Percentiles rank a stretch among this genome's conserved stretches.
phyloP scores from a whole-genome alignment of 2,797 vertebrate species.

The Xenops minutus region DNA sequence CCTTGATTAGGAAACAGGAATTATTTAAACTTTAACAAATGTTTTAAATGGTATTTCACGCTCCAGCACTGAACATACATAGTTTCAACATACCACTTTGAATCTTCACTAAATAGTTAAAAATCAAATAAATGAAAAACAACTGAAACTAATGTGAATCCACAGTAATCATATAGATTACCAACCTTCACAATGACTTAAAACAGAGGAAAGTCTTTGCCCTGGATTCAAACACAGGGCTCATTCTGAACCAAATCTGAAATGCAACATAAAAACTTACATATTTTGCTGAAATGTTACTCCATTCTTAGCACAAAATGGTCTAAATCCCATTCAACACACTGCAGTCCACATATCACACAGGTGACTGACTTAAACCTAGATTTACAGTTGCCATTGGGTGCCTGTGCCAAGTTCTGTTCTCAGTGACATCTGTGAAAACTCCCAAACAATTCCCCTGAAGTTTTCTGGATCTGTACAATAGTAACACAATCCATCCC shows the following conservation, averaged over 20 bases:
- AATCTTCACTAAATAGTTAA: background rate
- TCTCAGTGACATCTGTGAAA: conserved; percentile 2
- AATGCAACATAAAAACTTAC: background rate
- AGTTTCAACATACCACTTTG: background rate
- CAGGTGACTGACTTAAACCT: background rate
- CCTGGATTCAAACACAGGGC: background rate
- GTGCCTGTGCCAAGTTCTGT: background rate
- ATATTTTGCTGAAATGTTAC: background rate
- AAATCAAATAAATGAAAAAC: background rate
- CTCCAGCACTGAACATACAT: background rate
- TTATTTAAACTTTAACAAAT: background rate
- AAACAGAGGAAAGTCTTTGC: background rate
- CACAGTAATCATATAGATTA: background rate
- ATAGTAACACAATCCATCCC: background rate
- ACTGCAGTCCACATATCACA: background rate
- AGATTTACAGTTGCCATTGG: background rate
- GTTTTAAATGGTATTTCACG: background rate
- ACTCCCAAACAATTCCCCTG: background rate
- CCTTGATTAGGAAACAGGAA: background rate
- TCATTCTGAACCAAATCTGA: background rate
- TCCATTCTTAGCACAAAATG: background rate
- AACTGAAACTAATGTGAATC: background rate
- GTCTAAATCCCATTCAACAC: background rate
- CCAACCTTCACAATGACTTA: background rate
- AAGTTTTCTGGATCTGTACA: background rate